These are phyloP conservation scores for Malurus alboscapulatus DNA, from an alignment of 2,113 vertebrate species.

Conservation along the genomic window DNA sequence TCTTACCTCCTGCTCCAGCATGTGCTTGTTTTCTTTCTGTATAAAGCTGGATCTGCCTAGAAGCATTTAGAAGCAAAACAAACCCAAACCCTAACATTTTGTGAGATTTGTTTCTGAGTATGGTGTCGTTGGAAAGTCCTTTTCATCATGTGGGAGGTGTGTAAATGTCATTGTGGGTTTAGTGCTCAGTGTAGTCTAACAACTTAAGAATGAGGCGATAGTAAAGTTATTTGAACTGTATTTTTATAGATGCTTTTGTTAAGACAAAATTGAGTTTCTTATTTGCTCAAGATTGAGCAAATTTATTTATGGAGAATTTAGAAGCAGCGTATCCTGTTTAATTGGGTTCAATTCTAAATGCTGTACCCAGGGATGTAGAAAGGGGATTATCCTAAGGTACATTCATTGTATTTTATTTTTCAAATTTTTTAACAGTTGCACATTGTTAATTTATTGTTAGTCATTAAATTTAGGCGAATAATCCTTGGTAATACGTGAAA, in stretches of 20 bases:
- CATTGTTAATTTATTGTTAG: not conserved
- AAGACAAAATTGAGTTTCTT: not conserved
- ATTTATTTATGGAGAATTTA: constrained; percentile 1
- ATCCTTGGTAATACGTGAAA: not conserved
- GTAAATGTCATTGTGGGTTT: not conserved
- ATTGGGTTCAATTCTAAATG: not conserved
- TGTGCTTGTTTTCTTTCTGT: not conserved
- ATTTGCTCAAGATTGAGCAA: not conserved
- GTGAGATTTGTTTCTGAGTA: not conserved
- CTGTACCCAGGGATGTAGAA: not conserved
- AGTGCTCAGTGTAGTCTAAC: not conserved
- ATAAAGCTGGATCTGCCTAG: not conserved
- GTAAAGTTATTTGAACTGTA: not conserved
- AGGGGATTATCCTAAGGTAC: not conserved
- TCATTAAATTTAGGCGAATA: not conserved
- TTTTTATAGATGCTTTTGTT: constrained; percentile 19
- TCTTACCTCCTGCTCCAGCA: not conserved
- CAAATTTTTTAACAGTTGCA: not conserved
- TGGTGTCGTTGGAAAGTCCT: not conserved
- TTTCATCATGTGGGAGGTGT: not conserved
- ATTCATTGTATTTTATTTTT: not conserved
- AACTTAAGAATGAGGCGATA: not conserved
- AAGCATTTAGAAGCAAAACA: not conserved
- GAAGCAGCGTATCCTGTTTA: not conserved
- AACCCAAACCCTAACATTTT: not conserved